Evolutionary conservation across 2,113 vertebrate species (phyloP).

Genomic region (Pachycephala philippinensis): DNA sequence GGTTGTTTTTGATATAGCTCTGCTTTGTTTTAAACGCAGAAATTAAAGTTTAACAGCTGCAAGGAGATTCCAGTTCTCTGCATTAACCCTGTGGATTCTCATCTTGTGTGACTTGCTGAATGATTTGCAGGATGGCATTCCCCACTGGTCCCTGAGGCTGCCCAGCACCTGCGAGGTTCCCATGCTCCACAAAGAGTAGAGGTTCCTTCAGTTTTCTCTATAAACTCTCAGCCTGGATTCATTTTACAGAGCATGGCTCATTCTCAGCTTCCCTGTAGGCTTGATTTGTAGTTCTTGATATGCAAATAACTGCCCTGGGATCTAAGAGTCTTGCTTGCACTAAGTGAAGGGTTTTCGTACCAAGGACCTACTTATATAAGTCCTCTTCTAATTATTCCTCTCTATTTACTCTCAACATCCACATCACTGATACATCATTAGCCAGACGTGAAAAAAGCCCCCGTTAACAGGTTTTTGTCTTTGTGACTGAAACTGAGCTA

Average conservation of each 20-base stretch:
- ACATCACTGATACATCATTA: neutral
- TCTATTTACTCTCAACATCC: neutral
- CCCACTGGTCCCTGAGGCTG: neutral
- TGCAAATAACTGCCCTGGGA: neutral
- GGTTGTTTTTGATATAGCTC: conserved; percentile 51
- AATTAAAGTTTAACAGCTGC: conserved; percentile 54
- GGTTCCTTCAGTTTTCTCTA: neutral
- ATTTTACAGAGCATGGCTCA: neutral
- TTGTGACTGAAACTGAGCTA: neutral
- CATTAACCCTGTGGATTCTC: neutral
- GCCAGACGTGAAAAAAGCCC: neutral
- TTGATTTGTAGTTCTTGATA: neutral
- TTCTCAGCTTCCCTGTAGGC: neutral
- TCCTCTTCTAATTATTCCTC: neutral
- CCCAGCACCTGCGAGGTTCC: neutral
- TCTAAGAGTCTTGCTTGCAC: neutral
- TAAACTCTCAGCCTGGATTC: neutral
- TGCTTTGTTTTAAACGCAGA: conserved; percentile 68
- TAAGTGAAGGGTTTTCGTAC: neutral
- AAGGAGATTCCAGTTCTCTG: neutral
- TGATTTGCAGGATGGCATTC: neutral
- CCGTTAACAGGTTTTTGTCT: neutral
- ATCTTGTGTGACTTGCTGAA: neutral
- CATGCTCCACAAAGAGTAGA: neutral
- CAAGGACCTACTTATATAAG: neutral